These are phyloP conservation scores for Anadara kagoshimensis DNA, from an alignment of 1,140 invertebrate genomes.

Conservation along the genomic window DNA sequence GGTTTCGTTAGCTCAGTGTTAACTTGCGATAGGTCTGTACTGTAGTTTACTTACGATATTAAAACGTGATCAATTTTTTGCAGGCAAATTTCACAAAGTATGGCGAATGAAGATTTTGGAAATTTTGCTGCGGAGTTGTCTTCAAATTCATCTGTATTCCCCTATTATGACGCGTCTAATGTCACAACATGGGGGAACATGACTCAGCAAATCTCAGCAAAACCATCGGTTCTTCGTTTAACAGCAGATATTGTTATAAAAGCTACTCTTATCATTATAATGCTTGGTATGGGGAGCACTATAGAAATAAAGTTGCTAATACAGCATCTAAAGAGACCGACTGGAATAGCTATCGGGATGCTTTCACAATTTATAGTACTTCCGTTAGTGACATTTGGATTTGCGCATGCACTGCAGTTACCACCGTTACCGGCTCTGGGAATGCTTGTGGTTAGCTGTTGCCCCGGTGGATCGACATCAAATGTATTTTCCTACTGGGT, in stretches of 20 bases:
- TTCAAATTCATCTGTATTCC: too few relatives aligned
- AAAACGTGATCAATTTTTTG: too few relatives aligned
- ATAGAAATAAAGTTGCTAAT: constrained; percentile 57
- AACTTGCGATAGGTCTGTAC: too few relatives aligned
- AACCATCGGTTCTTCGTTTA: constrained; percentile 41
- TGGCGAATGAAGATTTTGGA: too few relatives aligned
- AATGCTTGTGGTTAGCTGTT: constrained; percentile 69
- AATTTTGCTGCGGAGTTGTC: too few relatives aligned
- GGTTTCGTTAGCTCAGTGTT: too few relatives aligned
- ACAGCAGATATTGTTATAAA: constrained; percentile 58
- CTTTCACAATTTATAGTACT: constrained; percentile 73
- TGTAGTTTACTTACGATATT: too few relatives aligned
- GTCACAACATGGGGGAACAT: too few relatives aligned
- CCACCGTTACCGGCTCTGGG: constrained; percentile 59
- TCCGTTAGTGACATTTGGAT: constrained; percentile 68
- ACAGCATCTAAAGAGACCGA: constrained; percentile 65
- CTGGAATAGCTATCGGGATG: constrained; percentile 72
- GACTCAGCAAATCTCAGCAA: background rate
- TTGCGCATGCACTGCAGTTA: constrained; percentile 55
- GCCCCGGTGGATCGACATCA: constrained; percentile 72
- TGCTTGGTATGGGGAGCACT: constrained; percentile 69
- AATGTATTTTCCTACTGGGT: constrained; percentile 73
- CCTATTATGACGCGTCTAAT: too few relatives aligned
- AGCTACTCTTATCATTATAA: constrained; percentile 59
- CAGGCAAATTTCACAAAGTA: too few relatives aligned